Percentiles rank a stretch among this genome's conserved stretches.
Evolutionary conservation across 2,113 vertebrate species (phyloP).

Genomic region (Tragulus kanchil): DNA sequence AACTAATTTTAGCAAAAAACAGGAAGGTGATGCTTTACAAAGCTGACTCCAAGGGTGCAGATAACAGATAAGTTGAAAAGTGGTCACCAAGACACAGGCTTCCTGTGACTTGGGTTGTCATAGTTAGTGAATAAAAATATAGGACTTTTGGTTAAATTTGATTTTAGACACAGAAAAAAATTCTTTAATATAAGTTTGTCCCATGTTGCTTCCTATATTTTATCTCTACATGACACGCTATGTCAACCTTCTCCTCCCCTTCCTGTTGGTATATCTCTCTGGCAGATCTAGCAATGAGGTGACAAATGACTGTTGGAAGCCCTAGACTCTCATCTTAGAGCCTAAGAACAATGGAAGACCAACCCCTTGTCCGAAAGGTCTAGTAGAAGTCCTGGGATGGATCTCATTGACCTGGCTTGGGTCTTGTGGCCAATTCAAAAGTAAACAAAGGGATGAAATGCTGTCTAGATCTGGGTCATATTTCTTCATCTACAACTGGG

Average conservation of each 20-base stretch:
- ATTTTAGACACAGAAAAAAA: not conserved
- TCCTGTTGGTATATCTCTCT: not conserved
- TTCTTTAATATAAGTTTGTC: not conserved
- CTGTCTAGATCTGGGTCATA: not conserved
- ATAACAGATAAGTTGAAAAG: not conserved
- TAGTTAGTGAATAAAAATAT: not conserved
- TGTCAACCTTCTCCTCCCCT: not conserved
- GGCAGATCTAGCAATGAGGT: not conserved
- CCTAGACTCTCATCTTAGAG: not conserved
- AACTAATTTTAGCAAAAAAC: slow-evolving; percentile 13
- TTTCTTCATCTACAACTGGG: not conserved
- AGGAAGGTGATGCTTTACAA: not conserved
- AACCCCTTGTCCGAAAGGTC: not conserved
- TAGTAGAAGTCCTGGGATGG: not conserved
- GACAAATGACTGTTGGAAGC: not conserved
- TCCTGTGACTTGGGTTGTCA: not conserved
- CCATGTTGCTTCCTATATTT: not conserved
- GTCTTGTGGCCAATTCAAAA: not conserved
- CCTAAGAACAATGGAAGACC: not conserved
- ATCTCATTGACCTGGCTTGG: not conserved
- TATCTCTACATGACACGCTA: not conserved
- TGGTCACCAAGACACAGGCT: not conserved
- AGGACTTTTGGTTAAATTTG: not conserved
- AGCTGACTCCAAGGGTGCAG: not conserved
- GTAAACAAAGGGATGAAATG: not conserved